These are phyloP conservation scores for Pimpla rufipes DNA, from an alignment of 2,888 invertebrate species.

Conservation along the genomic window DNA sequence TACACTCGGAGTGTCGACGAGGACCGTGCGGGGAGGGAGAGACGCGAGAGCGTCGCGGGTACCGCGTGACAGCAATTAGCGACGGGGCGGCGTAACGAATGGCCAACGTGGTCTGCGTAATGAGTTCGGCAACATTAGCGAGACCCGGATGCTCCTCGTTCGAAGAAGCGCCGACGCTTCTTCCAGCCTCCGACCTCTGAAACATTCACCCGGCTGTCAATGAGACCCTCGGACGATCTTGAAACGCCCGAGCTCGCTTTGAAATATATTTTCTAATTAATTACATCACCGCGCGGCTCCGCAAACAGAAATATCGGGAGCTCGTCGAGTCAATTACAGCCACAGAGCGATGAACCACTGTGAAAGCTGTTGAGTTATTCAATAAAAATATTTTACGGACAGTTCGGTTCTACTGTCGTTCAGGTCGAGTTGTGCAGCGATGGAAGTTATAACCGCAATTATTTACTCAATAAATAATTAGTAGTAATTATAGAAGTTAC, in stretches of 20 bases:
- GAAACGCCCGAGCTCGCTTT: neutral
- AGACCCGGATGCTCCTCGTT: constrained; percentile 22
- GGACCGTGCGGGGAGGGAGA: constrained; percentile 24
- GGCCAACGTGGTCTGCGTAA: constrained; percentile 54
- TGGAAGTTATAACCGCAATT: neutral
- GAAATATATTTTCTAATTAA: constrained; percentile 22
- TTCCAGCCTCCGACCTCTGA: neutral
- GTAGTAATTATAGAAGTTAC: no score
- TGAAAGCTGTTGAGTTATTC: neutral
- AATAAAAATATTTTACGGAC: neutral
- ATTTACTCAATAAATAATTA: no score
- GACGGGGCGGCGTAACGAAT: constrained; percentile 45
- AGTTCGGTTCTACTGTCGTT: neutral
- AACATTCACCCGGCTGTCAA: constrained; percentile 14
- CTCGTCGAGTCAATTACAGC: neutral
- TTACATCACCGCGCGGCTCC: neutral
- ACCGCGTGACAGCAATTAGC: constrained; percentile 55
- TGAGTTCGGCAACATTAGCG: constrained; percentile 45
- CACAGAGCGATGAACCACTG: no score
- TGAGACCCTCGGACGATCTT: neutral
- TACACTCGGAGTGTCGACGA: constrained; percentile 25
- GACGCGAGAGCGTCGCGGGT: constrained; percentile 42
- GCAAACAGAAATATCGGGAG: neutral
- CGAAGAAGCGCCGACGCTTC: constrained; percentile 37
- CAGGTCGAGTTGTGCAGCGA: neutral